A percentile compares a stretch with the other conserved stretches of the same genome.
Conservation (phyloP, 1,140 invertebrate genomes). For the Piezodorus guildinii region DNA sequence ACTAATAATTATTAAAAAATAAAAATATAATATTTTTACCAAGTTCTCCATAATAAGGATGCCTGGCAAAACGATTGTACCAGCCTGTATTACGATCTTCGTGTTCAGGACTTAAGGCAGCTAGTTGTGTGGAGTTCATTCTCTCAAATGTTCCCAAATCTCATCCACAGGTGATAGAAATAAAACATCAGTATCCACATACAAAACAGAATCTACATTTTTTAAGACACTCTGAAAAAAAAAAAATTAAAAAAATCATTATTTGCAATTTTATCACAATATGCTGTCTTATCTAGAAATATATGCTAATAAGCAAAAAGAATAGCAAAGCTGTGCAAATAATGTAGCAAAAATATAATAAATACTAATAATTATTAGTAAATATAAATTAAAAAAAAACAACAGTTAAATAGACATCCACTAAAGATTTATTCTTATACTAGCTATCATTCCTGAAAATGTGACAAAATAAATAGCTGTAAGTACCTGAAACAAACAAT, state of each 20-base stretch:
- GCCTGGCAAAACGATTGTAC: constrained; percentile 91
- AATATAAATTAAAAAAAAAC: too few relatives aligned
- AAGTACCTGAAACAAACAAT: too few relatives aligned
- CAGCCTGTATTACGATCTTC: constrained; percentile 85
- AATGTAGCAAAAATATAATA: too few relatives aligned
- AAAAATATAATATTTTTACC: constrained; percentile 37
- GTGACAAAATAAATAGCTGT: too few relatives aligned
- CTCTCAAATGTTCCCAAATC: constrained; percentile 65
- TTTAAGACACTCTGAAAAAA: constrained; percentile 57
- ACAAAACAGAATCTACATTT: constrained; percentile 76
- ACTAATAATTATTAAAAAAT: background rate
- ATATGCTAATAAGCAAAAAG: too few relatives aligned
- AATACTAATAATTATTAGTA: too few relatives aligned
- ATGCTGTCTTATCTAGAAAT: too few relatives aligned
- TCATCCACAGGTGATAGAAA: constrained; percentile 71
- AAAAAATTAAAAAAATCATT: constrained; percentile 14
- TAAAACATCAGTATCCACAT: constrained; percentile 84
- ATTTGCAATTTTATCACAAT: too few relatives aligned
- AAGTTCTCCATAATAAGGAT: constrained; percentile 83
- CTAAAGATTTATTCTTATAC: too few relatives aligned
- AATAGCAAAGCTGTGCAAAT: too few relatives aligned
- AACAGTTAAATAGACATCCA: too few relatives aligned
- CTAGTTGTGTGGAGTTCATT: constrained; percentile 80
- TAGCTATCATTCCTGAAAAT: too few relatives aligned
- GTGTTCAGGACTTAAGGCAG: constrained; percentile 76